Evolutionary conservation across 2,113 vertebrate genomes (phyloP).

Genomic region (Sardina pilchardus): DNA sequence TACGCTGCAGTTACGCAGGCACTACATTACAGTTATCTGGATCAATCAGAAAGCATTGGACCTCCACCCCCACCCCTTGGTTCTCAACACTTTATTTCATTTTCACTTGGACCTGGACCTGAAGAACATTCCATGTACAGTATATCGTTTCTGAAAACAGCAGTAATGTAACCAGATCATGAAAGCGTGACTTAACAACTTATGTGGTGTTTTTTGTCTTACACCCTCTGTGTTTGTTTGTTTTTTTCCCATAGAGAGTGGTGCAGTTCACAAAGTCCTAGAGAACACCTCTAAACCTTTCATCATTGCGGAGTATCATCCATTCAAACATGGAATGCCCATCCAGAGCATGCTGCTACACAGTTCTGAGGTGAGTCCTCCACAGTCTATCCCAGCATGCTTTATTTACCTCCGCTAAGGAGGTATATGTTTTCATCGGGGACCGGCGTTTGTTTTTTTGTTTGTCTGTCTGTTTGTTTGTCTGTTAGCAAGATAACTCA

Average conservation of each 20-base stretch:
- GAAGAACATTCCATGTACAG: not conserved
- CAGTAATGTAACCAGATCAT: not conserved
- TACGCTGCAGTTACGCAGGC: too few relatives aligned
- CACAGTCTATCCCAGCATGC: constrained; percentile 17
- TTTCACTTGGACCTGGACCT: not conserved
- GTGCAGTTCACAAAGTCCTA: constrained; percentile 62
- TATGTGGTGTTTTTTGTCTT: not conserved
- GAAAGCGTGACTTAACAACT: not conserved
- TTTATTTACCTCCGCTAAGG: too few relatives aligned
- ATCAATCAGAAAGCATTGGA: too few relatives aligned
- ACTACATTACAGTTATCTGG: too few relatives aligned
- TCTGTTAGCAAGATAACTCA: too few relatives aligned
- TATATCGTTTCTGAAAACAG: not conserved
- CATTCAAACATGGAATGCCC: constrained; percentile 32
- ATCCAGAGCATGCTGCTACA: constrained; percentile 50
- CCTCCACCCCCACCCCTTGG: too few relatives aligned
- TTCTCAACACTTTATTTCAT: not conserved
- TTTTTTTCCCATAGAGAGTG: constrained; percentile 52
- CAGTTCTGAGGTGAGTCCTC: constrained; percentile 55
- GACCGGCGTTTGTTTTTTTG: too few relatives aligned
- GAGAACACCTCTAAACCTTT: constrained; percentile 35
- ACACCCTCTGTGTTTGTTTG: not conserved
- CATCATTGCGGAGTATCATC: constrained; percentile 60
- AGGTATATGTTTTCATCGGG: too few relatives aligned
- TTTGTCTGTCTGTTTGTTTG: too few relatives aligned